phyloP scores from a whole-genome alignment of 2,113 vertebrate genomes.

The Dissostichus mawsoni region DNA sequence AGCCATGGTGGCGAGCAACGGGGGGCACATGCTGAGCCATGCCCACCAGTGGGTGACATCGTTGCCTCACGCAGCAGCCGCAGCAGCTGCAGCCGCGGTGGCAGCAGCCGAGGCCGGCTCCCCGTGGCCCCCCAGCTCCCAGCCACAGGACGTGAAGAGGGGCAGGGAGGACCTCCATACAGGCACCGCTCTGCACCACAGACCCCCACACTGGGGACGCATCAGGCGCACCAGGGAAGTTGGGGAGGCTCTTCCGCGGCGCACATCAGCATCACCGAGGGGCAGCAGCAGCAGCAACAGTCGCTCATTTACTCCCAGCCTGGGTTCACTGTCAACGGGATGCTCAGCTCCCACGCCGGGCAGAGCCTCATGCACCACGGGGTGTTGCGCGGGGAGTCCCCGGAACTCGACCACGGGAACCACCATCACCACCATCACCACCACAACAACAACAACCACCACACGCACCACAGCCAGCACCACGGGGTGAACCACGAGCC shows the following conservation, averaged over 20 bases:
- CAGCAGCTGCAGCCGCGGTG: slow-evolving; percentile 90
- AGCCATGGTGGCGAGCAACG: slow-evolving; percentile 93
- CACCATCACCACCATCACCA: slow-evolving; percentile 86
- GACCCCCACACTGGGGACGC: slow-evolving; percentile 87
- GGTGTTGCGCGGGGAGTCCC: slow-evolving; percentile 92
- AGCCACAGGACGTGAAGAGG: slow-evolving; percentile 90
- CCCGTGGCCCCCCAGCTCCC: slow-evolving; percentile 89
- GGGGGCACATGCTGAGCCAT: slow-evolving; percentile 95
- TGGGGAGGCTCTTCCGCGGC: slow-evolving; percentile 89
- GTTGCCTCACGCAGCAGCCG: slow-evolving; percentile 92
- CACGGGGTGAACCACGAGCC: slow-evolving; percentile 89
- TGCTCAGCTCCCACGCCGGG: slow-evolving; percentile 91
- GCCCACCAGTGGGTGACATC: slow-evolving; percentile 97
- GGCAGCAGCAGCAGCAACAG: slow-evolving; percentile 82
- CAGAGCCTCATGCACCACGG: slow-evolving; percentile 93
- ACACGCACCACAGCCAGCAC: slow-evolving; percentile 84
- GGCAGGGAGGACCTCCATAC: slow-evolving; percentile 91
- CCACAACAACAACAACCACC: slow-evolving; percentile 85
- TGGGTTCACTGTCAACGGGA: slow-evolving; percentile 96
- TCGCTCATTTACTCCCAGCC: slow-evolving; percentile 93
- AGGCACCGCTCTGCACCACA: slow-evolving; percentile 90
- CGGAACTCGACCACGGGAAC: slow-evolving; percentile 91
- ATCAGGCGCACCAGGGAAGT: slow-evolving; percentile 91
- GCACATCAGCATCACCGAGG: slow-evolving; percentile 91
- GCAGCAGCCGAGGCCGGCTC: slow-evolving; percentile 90